Evolutionary conservation across 2,797 vertebrate species (phyloP).

Genomic region (Pangasius mekongensis): DNA sequence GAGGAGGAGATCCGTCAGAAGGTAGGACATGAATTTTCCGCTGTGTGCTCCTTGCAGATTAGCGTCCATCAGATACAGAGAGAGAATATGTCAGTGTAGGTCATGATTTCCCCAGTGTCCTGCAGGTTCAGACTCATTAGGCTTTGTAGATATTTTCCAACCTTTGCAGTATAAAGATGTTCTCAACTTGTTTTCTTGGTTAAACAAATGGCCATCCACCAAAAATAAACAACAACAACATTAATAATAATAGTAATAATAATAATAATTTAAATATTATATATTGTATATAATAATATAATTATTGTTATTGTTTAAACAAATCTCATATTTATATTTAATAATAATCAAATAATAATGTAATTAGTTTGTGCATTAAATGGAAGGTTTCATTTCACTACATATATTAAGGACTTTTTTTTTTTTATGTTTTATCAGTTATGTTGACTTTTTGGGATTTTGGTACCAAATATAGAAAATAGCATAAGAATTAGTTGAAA

Average conservation of each 20-base stretch:
- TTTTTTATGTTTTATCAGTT: neutral
- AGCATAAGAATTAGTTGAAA: neutral
- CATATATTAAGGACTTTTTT: neutral
- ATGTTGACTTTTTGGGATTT: neutral
- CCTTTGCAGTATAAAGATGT: neutral
- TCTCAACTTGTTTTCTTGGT: neutral
- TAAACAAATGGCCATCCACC: neutral
- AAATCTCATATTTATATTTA: too few relatives aligned
- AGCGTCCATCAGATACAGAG: neutral
- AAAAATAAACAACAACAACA: neutral
- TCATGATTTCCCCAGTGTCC: neutral
- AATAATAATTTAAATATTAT: too few relatives aligned
- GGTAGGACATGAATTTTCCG: conserved; percentile 69
- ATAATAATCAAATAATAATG: too few relatives aligned
- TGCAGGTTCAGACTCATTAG: neutral
- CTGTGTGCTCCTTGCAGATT: neutral
- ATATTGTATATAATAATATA: too few relatives aligned
- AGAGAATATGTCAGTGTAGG: neutral
- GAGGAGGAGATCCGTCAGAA: conserved; percentile 97
- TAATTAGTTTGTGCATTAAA: neutral
- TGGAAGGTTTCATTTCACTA: neutral
- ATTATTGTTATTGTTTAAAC: too few relatives aligned
- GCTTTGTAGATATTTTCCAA: neutral
- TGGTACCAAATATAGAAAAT: neutral
- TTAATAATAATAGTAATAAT: too few relatives aligned